Evolutionary conservation across 2,888 invertebrate species (phyloP), one percentile per base, ranked within the genome.

Genomic region (Arctia plantaginis): DNA sequence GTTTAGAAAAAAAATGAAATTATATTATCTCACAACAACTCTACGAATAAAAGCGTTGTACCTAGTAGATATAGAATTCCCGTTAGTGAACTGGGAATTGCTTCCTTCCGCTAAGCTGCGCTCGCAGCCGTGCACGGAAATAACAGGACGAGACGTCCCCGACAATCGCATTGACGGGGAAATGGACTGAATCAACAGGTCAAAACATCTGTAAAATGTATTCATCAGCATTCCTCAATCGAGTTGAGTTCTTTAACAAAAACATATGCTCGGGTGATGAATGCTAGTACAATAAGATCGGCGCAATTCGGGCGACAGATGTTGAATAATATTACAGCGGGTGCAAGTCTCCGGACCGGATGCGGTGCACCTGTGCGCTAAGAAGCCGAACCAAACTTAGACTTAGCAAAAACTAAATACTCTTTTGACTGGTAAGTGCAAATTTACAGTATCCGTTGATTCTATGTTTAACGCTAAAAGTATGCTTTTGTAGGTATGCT

Each of bases 121-220:
- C 81, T 88, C 85, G 86, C 89, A 88, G 87, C 86, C 84, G 87
- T 66, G 86, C 88, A 88, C 92, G 95, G 95, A 94, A 95, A 95
- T 95, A 91, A 92, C 91, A 90, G 91, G 90, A 90, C 91, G 90
- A 90, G 90, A 87, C 90, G 90, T 90, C 90, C 85, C 88, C 93
- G 92, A 90, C 92, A 91, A 90, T 91, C 90, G 84, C 88, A 91
- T 92, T 91, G 89, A 89, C 88, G 84, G 87, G 93, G 92, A 94
- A 94, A 93, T 93, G 90, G 89, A 89, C 91, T 90, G 90, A 93
- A 92, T 94, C 94, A 94, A 94, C 94, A 94, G 92, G 93, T 93
- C 88, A 86, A 75, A 81, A 78, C 79, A 77, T 80, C 81, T 84
- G 83, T 83, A 66, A 78, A 86, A 84, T 77, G 66, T 79, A 69